phyloP scores from a whole-genome alignment of 1,140 invertebrate genomes.

The Dreissena rostriformis region DNA sequence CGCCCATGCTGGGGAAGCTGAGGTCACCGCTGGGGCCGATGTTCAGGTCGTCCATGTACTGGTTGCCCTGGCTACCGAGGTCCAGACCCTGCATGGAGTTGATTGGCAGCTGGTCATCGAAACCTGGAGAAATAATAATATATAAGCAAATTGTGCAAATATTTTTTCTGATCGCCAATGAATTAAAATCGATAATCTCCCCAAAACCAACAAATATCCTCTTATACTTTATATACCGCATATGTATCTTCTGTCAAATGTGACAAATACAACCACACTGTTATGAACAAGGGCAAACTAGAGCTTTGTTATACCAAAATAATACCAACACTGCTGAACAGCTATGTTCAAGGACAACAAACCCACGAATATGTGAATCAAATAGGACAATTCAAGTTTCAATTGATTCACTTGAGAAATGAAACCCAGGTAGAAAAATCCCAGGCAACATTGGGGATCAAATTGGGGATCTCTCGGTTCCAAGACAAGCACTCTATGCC shows the following conservation, averaged over 20 bases:
- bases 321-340: too few relatives aligned
- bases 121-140: slow-evolving; percentile 85
- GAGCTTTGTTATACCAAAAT: too few relatives aligned
- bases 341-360: too few relatives aligned
- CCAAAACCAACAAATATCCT: background rate
- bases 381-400: too few relatives aligned
- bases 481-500: too few relatives aligned
- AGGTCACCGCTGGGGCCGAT: slow-evolving; percentile 87
- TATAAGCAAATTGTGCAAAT: background rate
- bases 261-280: background rate
- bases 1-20: slow-evolving; percentile 91
- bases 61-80: slow-evolving; percentile 89
- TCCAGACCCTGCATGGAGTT: slow-evolving; percentile 97
- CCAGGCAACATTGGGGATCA: too few relatives aligned
- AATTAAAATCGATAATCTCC: background rate
- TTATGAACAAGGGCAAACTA: too few relatives aligned
- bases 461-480: too few relatives aligned
- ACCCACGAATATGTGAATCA: too few relatives aligned
- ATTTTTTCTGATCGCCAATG: background rate
- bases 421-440: too few relatives aligned
- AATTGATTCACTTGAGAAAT: too few relatives aligned
- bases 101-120: slow-evolving; percentile 96
- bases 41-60: slow-evolving; percentile 90
- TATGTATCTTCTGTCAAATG: background rate
- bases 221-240: background rate